A percentile compares a stretch with the other conserved stretches of the same genome.
These are phyloP conservation scores for Bombus affinis DNA, from an alignment of 1,140 invertebrate species.

Conservation along the genomic window DNA sequence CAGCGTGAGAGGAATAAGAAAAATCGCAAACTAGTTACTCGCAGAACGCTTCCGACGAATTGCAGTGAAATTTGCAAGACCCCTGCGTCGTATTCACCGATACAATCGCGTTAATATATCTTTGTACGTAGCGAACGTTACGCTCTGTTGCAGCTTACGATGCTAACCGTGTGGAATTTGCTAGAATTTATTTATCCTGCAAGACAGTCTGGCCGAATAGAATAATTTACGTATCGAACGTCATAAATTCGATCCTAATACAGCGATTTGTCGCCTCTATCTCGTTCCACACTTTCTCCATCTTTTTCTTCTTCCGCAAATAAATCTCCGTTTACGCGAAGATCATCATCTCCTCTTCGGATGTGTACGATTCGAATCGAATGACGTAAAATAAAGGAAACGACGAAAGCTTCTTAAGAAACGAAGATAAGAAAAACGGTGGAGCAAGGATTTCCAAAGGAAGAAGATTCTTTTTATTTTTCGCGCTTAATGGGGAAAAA, in stretches of 20 bases:
- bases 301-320: background rate
- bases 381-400: no score
- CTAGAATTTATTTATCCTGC: constrained; percentile 43
- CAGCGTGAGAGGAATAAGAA: background rate
- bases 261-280: background rate
- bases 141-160: constrained; percentile 35
- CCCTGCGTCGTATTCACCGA: constrained; percentile 16
- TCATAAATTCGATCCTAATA: constrained; percentile 26
- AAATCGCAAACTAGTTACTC: constrained; percentile 1
- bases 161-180: constrained; percentile 30
- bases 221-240: background rate
- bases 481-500: background rate
- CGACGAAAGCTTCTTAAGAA: no score
- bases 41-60: background rate
- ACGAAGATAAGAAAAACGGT: no score
- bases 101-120: constrained; percentile 55
- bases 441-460: no score
- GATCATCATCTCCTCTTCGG: no score
- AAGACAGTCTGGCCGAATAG: background rate
- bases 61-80: constrained; percentile 26
- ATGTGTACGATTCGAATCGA: no score
- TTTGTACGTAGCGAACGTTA: constrained; percentile 31
- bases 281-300: no score
- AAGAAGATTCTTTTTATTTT: no score
- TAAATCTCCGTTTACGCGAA: background rate